A percentile compares a stretch with the other conserved stretches of the same genome.
phyloP scores from a whole-genome alignment of 1,140 invertebrate genomes.

The Stegodyphus mimosarum region DNA sequence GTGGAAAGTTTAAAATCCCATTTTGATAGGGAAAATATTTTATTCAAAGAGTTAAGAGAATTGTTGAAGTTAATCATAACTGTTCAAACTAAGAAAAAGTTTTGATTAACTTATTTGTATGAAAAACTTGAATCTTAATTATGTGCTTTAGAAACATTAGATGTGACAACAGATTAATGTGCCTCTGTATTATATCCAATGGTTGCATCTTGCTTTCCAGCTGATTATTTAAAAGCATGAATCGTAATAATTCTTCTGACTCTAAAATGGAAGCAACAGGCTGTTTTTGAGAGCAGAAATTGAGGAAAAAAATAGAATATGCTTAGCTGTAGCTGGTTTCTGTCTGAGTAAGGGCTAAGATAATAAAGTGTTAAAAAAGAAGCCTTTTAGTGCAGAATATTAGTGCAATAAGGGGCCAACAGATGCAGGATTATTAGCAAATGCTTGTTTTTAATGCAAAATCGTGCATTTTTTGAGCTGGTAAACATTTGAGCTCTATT shows the following conservation, averaged over 20 bases:
- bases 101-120: background rate
- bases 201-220: background rate
- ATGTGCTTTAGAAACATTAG: background rate
- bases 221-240: background rate
- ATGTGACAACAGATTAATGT: background rate
- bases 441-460: too few relatives aligned
- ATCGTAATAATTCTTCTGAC: background rate
- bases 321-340: background rate
- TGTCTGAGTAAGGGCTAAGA: too few relatives aligned
- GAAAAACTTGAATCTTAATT: slow-evolving; percentile 5
- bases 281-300: background rate
- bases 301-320: slow-evolving; percentile 4
- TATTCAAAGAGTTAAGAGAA: background rate
- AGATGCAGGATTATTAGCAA: too few relatives aligned
- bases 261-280: background rate
- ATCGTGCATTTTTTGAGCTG: too few relatives aligned
- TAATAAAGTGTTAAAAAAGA: too few relatives aligned
- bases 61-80: background rate
- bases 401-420: too few relatives aligned
- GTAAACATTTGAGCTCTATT: too few relatives aligned
- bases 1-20: background rate
- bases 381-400: too few relatives aligned
- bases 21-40: background rate
- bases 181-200: background rate
- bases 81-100: background rate